phyloP scores from a whole-genome alignment of 2,113 vertebrate genomes.

The Phrynosoma platyrhinos region DNA sequence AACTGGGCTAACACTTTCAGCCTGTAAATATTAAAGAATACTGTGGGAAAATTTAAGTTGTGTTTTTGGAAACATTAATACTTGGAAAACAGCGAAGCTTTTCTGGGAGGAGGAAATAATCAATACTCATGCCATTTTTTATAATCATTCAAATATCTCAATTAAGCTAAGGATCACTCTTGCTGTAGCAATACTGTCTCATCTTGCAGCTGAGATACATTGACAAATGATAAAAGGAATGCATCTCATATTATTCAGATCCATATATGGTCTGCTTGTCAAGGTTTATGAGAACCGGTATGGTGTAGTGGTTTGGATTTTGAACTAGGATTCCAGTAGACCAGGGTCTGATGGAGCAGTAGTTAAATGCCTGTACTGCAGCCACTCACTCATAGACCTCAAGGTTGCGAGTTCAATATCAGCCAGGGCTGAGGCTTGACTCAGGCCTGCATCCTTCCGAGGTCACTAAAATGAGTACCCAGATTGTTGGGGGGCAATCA shows the following conservation, averaged over 20 bases:
- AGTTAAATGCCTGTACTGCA: no score
- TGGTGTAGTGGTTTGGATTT: no score
- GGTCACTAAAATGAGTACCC: no score
- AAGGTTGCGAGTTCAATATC: no score
- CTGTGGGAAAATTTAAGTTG: constrained; percentile 53
- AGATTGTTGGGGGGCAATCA: no score
- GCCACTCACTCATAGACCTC: no score
- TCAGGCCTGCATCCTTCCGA: no score
- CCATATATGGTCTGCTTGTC: no score
- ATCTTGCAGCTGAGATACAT: constrained; percentile 23
- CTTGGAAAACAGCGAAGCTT: constrained; percentile 38
- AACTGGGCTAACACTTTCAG: constrained; percentile 46
- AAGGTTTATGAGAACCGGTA: not conserved
- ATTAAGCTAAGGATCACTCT: constrained; percentile 35
- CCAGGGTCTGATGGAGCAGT: no score
- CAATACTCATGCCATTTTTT: not conserved
- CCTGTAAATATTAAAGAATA: constrained; percentile 59
- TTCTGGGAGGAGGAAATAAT: constrained; percentile 35
- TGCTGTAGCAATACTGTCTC: constrained; percentile 35
- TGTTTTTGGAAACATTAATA: constrained; percentile 57
- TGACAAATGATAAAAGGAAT: constrained; percentile 49
- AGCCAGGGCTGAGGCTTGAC: no score
- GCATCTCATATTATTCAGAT: constrained; percentile 32
- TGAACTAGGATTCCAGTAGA: no score
- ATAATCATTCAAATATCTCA: constrained; percentile 42